Evolutionary conservation across 2,797 vertebrate species (phyloP).

Genomic region (Tympanoctomys barrerae): DNA sequence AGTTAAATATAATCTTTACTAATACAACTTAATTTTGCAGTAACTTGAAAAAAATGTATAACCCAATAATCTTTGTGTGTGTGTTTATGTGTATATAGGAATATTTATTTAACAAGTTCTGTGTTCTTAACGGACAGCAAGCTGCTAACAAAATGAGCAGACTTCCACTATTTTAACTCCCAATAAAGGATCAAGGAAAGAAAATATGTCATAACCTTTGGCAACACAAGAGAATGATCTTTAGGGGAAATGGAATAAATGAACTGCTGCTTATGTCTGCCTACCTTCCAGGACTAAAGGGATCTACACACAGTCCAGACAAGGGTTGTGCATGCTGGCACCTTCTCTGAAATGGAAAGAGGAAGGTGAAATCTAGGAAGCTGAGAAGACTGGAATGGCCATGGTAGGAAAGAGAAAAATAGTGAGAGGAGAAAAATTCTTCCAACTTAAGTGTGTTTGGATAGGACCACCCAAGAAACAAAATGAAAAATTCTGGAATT

Average conservation of each 20-base stretch:
- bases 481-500: neutral
- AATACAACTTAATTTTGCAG: neutral
- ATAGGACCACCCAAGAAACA: neutral
- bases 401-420: neutral
- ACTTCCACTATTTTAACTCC: neutral
- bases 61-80: no score
- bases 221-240: neutral
- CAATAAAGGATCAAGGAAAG: neutral
- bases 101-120: neutral
- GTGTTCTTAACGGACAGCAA: neutral
- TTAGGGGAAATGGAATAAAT: neutral
- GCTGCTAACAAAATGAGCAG: neutral
- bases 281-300: neutral
- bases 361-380: neutral
- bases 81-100: neutral
- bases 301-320: neutral
- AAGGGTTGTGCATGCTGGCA: neutral
- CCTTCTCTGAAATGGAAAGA: neutral
- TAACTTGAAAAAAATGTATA: neutral
- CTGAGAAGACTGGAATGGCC: rapidly evolving
- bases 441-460: neutral
- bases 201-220: neutral
- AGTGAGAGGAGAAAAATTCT: neutral
- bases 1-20: neutral
- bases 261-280: neutral